Evolutionary conservation across 2,888 invertebrate species (phyloP).

Genomic region (Aspidiotus destructor): DNA sequence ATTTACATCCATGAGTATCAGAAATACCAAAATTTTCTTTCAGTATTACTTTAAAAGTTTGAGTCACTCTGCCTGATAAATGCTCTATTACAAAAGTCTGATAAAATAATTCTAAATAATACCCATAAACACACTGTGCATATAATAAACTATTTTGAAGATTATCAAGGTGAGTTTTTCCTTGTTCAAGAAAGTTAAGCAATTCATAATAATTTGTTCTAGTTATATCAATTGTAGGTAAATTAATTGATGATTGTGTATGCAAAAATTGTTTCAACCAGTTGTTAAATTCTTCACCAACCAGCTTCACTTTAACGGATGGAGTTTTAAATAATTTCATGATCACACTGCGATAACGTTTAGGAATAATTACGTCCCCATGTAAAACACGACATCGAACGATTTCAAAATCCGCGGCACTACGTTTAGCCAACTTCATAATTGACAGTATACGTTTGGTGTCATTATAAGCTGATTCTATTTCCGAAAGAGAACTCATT

Average conservation of each 20-base stretch:
- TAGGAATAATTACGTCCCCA: constrained; percentile 12
- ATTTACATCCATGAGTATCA: constrained; percentile 13
- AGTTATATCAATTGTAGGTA: constrained; percentile 8
- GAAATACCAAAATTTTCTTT: constrained; percentile 21
- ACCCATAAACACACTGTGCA: constrained; percentile 17
- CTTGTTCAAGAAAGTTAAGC: constrained; percentile 11
- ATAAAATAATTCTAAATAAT: constrained; percentile 20
- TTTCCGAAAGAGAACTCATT: constrained; percentile 14
- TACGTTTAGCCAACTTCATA: constrained; percentile 11
- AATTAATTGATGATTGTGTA: constrained; percentile 11
- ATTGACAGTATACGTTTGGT: constrained; percentile 9
- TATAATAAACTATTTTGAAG: constrained; percentile 13
- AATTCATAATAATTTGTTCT: constrained; percentile 11
- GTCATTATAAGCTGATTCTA: constrained; percentile 10
- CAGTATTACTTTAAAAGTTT: constrained; percentile 16
- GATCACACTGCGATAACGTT: constrained; percentile 12
- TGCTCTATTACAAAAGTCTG: constrained; percentile 18
- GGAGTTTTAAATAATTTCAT: constrained; percentile 14
- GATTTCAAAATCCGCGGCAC: constrained; percentile 12
- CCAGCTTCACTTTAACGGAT: constrained; percentile 14
- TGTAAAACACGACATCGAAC: constrained; percentile 6
- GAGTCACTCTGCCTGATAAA: constrained; percentile 7
- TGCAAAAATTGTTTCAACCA: constrained; percentile 11
- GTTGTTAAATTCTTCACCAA: constrained; percentile 11
- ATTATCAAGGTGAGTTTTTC: constrained; percentile 13